These are phyloP conservation scores for Hiodon tergisus DNA, from an alignment of 2,113 vertebrate species.

Conservation along the genomic window DNA sequence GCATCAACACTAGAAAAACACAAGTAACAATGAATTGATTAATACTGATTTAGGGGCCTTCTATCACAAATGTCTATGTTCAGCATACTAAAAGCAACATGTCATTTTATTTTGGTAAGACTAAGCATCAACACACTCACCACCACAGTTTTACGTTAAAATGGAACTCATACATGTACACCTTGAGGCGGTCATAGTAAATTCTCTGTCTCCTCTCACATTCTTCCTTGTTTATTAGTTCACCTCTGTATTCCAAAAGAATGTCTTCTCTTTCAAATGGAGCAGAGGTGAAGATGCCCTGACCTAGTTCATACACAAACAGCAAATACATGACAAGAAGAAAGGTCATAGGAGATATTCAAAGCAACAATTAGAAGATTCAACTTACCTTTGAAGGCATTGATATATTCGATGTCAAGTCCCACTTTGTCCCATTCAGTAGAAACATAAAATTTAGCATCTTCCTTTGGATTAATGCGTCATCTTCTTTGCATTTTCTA, in stretches of 20 bases:
- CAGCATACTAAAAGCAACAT: too few relatives aligned
- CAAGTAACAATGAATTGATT: neutral
- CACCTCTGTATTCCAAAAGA: constrained; percentile 32
- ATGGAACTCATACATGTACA: constrained; percentile 19
- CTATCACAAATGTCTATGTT: neutral
- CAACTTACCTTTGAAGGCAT: constrained; percentile 27
- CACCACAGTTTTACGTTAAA: constrained; percentile 7
- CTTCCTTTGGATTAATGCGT: too few relatives aligned
- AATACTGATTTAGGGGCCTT: neutral
- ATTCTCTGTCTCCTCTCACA: constrained; percentile 18
- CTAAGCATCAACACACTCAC: too few relatives aligned
- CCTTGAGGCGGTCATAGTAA: too few relatives aligned
- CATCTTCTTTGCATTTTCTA: too few relatives aligned
- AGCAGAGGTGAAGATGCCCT: constrained; percentile 25
- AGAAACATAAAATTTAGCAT: too few relatives aligned
- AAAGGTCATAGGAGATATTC: neutral
- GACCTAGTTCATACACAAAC: constrained; percentile 14
- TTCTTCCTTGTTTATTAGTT: constrained; percentile 26
- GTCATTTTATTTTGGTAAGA: too few relatives aligned
- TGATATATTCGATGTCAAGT: constrained; percentile 20
- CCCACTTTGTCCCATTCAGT: constrained; percentile 11
- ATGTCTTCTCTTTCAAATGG: constrained; percentile 28
- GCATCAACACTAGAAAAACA: constrained; percentile 28
- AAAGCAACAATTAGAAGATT: neutral
- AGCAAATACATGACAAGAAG: neutral